These are phyloP conservation scores for Tetragonula carbonaria DNA, from an alignment of 2,888 invertebrate species.

Conservation along the genomic window DNA sequence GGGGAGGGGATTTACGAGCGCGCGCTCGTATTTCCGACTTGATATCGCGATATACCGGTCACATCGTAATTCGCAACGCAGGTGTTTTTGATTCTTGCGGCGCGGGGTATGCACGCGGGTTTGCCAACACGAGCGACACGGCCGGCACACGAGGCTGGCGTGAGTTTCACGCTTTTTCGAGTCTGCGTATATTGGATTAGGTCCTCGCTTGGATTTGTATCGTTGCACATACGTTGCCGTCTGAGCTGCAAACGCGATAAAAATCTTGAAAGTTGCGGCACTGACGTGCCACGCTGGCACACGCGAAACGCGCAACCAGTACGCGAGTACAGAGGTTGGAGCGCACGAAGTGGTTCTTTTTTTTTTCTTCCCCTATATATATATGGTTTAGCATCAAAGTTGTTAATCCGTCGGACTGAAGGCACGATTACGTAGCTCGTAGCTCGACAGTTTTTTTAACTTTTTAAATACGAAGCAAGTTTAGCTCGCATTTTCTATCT, in stretches of 20 bases:
- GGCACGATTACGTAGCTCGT: background rate
- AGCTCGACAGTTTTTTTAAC: too few species aligned
- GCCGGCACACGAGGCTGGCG: too few species aligned
- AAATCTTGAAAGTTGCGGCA: constrained; percentile 19
- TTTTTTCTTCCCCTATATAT: too few species aligned
- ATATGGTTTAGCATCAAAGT: background rate
- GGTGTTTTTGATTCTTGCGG: constrained; percentile 66
- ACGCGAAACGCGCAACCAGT: constrained; percentile 10
- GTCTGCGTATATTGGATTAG: constrained; percentile 55
- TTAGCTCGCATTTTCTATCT: background rate
- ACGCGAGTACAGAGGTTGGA: constrained; percentile 3
- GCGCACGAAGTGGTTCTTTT: background rate
- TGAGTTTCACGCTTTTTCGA: constrained; percentile 39
- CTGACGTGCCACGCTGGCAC: constrained; percentile 1
- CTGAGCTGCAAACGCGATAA: constrained; percentile 32
- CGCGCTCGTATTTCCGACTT: constrained; percentile 44
- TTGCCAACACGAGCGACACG: background rate
- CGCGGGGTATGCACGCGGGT: constrained; percentile 9
- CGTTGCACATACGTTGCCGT: constrained; percentile 26
- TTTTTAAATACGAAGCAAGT: too few species aligned
- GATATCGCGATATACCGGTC: constrained; percentile 62
- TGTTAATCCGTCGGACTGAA: background rate
- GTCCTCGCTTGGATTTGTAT: constrained; percentile 41
- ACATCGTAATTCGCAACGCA: constrained; percentile 64
- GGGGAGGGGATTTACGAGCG: constrained; percentile 50